A percentile compares a stretch with the other conserved stretches of the same genome.
Evolutionary conservation across 2,113 vertebrate genomes (phyloP).

Genomic region (Poeciliopsis retropinna): DNA sequence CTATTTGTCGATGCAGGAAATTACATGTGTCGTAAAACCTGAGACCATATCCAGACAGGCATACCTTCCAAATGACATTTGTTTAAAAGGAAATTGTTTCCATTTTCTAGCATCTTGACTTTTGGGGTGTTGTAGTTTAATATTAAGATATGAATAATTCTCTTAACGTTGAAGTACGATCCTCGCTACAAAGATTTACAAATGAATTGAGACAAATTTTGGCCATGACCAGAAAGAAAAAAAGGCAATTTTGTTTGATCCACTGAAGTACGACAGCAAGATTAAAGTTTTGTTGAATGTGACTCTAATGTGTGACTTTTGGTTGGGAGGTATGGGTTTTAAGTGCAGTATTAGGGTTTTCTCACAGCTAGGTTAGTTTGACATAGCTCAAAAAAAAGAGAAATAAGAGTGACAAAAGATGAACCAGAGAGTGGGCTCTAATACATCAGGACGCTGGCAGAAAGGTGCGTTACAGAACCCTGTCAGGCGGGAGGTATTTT

Average conservation of each 20-base stretch:
- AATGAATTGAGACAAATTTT: constrained; percentile 24
- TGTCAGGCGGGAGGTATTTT: constrained; percentile 76
- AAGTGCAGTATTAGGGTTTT: constrained; percentile 64
- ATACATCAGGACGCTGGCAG: constrained; percentile 73
- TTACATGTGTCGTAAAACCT: constrained; percentile 74
- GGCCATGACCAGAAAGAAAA: not conserved
- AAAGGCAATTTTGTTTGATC: constrained; percentile 14
- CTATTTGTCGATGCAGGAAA: constrained; percentile 79
- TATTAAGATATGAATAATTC: constrained; percentile 15
- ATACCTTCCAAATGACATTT: constrained; percentile 67
- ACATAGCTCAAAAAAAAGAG: constrained; percentile 72
- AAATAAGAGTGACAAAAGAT: constrained; percentile 58
- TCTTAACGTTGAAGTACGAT: constrained; percentile 1
- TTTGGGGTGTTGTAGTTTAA: constrained; percentile 15
- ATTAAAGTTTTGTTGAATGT: constrained; percentile 45
- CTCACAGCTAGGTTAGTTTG: constrained; percentile 61
- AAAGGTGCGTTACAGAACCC: constrained; percentile 58
- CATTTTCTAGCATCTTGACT: constrained; percentile 4
- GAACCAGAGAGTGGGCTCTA: constrained; percentile 65
- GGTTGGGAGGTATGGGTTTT: constrained; percentile 30
- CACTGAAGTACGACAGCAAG: constrained; percentile 19
- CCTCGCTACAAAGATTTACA: not conserved
- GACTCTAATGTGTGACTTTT: constrained; percentile 49
- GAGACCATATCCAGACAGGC: constrained; percentile 69
- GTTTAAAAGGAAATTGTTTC: constrained; percentile 63